A percentile compares a stretch with the other conserved stretches of the same genome.
These are phyloP conservation scores for Thymelicus sylvestris DNA, from an alignment of 2,888 invertebrate genomes.

Conservation along the genomic window DNA sequence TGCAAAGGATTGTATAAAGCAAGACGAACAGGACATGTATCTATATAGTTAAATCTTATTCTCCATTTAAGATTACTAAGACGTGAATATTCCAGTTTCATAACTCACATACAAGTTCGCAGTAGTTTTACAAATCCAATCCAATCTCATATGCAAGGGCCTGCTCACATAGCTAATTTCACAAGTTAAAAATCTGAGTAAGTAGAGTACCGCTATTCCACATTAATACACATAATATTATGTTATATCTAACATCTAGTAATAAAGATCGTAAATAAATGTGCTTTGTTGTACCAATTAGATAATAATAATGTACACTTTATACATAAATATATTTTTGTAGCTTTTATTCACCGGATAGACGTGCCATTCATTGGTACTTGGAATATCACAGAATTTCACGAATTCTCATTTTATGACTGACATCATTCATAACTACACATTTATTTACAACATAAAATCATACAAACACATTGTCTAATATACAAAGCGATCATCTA, in stretches of 20 bases:
- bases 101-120: background rate
- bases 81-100: constrained; percentile 6
- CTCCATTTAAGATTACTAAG: background rate
- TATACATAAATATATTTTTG: constrained; percentile 49
- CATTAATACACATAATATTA: constrained; percentile 46
- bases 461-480: constrained; percentile 29
- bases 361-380: constrained; percentile 47
- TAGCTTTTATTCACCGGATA: constrained; percentile 39
- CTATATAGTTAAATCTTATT: constrained; percentile 5
- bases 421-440: constrained; percentile 42
- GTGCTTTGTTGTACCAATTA: constrained; percentile 49
- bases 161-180: constrained; percentile 59
- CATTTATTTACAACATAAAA: constrained; percentile 48
- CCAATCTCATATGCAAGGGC: constrained; percentile 66
- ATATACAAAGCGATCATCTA: constrained; percentile 32
- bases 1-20: constrained; percentile 7
- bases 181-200: constrained; percentile 20
- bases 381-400: constrained; percentile 47
- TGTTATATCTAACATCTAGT: constrained; percentile 39
- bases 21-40: constrained; percentile 14
- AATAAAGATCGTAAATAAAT: constrained; percentile 48
- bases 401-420: constrained; percentile 43
- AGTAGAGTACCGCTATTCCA: constrained; percentile 50
- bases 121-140: constrained; percentile 14
- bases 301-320: constrained; percentile 49